Conservation (phyloP, 2,797 vertebrate species). For the Parauchenoglanis punctatus region DNA sequence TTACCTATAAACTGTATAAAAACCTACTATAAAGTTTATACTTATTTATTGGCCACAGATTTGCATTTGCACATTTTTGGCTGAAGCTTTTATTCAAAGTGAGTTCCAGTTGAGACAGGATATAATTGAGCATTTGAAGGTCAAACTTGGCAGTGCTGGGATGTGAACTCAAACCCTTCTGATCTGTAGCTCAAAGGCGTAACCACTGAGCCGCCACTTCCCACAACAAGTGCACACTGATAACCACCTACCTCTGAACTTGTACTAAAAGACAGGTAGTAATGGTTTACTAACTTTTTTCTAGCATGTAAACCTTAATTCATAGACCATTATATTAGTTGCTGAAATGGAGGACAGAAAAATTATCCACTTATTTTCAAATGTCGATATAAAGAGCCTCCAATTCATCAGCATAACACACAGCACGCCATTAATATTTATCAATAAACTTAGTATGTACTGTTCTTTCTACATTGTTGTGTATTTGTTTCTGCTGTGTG, state of each 20-base stretch:
- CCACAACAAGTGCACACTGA: not conserved
- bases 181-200: not conserved
- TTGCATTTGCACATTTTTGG: not conserved
- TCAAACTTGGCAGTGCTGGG: not conserved
- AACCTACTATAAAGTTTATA: not conserved
- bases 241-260: not conserved
- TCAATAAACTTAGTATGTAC: not conserved
- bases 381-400: not conserved
- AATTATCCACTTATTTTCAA: not conserved
- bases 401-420: not conserved
- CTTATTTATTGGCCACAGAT: not conserved
- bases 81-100: not conserved
- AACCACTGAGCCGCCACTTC: not conserved
- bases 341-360: not conserved
- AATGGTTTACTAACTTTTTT: not conserved
- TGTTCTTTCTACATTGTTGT: not conserved
- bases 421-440: not conserved
- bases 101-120: not conserved
- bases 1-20: not conserved
- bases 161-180: not conserved
- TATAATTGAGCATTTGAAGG: not conserved
- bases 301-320: not conserved
- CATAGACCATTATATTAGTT: not conserved
- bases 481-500: not conserved
- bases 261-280: not conserved